Evolutionary conservation across 2,888 invertebrate species (phyloP).

Genomic region (Agriopis leucophaearia): DNA sequence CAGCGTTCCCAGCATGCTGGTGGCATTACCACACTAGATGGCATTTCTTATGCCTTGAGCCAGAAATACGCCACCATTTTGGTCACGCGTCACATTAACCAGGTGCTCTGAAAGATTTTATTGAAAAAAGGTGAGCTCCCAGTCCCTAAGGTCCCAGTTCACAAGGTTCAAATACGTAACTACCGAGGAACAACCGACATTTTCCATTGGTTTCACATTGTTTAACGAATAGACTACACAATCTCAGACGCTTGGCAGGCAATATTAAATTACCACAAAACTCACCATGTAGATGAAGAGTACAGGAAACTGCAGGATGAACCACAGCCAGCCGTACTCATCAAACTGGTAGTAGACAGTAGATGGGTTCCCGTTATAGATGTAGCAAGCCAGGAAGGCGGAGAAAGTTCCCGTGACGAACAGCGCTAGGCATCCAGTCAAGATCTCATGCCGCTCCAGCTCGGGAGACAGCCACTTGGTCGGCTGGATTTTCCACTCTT

Average conservation of each 20-base stretch:
- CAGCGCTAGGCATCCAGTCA: conserved; percentile 87
- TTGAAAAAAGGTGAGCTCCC: too few relatives aligned
- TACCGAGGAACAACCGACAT: too few relatives aligned
- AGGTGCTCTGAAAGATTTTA: too few relatives aligned
- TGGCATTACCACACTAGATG: too few relatives aligned
- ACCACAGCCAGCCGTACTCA: conserved; percentile 89
- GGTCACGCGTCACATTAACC: too few relatives aligned
- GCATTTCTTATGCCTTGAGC: too few relatives aligned
- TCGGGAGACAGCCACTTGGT: conserved; percentile 89
- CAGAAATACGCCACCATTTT: too few relatives aligned
- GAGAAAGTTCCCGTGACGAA: conserved; percentile 85
- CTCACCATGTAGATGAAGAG: conserved; percentile 88
- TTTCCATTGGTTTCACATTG: too few relatives aligned
- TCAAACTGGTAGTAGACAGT: conserved; percentile 88
- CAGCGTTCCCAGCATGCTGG: too few relatives aligned
- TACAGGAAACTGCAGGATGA: conserved; percentile 88
- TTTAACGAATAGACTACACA: too few relatives aligned
- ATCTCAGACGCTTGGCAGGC: background rate
- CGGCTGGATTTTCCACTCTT: conserved; percentile 92
- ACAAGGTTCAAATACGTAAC: too few relatives aligned
- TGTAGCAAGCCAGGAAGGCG: conserved; percentile 88
- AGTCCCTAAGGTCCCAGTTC: too few relatives aligned
- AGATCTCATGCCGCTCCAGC: conserved; percentile 89
- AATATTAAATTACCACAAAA: conserved; percentile 25
- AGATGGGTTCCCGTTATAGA: conserved; percentile 89